Evolutionary conservation across 2,888 invertebrate genomes (phyloP), one percentile per base, ranked within the genome.

Genomic region (Callinectes sapidus): DNA sequence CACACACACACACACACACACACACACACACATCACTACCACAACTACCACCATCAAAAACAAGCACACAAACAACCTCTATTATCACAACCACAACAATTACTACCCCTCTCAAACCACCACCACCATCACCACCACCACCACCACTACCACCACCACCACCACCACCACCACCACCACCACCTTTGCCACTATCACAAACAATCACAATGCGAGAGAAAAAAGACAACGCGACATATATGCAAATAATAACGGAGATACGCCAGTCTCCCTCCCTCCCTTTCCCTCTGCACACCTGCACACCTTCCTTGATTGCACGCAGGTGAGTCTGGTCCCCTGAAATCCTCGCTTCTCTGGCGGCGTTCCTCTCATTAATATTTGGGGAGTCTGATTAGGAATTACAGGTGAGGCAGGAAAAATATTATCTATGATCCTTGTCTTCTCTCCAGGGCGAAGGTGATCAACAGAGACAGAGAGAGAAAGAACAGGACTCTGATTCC

Each of bases 81-180:
- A 71, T 71, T 28, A 71, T 28, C 71, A 71, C 71, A 28, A 71
- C 23, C 71, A 23, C 28, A 28, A 71, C 28, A 71, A 71, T 71
- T 28, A 71, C 71, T 28, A 1, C 32, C 16, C 81, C 32, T n/a
- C 13, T 81, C 1, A 13, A 81, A 81, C 35, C 35, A 81, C 81
- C 35, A 81, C 35, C 28, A 77, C 32, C 77, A 48, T 55, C 87
- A n/a, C 87, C 87, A 87, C 87, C 2, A 87, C 54, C 87, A 87
- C 54, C 87, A 87, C 54, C n/a, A n/a, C n/a, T n/a, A n/a, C n/a
- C n/a, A n/a, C n/a, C 88, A 88, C 88, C 88, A 55, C 54, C 88
- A 28, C 23, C 54, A 81, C 35, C 35, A 81, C 81, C 35, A 81
- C 35, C 88, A 88, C 88, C 88, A 55, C 54, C 88, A 28, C 23